phyloP scores from a whole-genome alignment of 2,888 invertebrate genomes.

The Dynastes maya region DNA sequence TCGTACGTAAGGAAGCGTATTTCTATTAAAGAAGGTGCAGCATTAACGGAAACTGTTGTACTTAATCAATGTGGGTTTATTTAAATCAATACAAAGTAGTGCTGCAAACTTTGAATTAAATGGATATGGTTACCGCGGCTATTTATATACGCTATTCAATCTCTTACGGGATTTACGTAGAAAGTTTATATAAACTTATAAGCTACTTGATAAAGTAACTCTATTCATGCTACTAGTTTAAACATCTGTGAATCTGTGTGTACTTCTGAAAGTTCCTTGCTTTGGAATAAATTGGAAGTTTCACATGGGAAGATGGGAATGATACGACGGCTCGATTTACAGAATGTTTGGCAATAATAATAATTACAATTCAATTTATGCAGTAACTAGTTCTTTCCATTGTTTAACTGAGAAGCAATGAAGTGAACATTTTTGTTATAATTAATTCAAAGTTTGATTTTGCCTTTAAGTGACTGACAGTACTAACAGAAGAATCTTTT shows the following conservation, averaged over 20 bases:
- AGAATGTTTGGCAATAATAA: slow-evolving; percentile 1
- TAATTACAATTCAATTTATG: not conserved
- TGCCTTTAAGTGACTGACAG: no score
- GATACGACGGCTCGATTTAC: not conserved
- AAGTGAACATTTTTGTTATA: no score
- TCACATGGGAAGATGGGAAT: not conserved
- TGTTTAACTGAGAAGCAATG: no score
- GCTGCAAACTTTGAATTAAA: slow-evolving; percentile 41
- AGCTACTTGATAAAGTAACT: slow-evolving; percentile 41
- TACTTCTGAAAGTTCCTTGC: slow-evolving; percentile 28
- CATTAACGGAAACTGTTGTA: slow-evolving; percentile 35
- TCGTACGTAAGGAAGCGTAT: slow-evolving; percentile 10
- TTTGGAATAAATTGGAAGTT: slow-evolving; percentile 12
- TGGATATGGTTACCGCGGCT: slow-evolving; percentile 38
- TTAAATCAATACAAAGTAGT: slow-evolving; percentile 47
- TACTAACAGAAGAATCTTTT: no score
- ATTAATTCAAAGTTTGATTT: no score
- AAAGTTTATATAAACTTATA: slow-evolving; percentile 45
- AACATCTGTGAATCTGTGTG: slow-evolving; percentile 26
- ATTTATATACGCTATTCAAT: slow-evolving; percentile 40
- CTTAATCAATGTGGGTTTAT: slow-evolving; percentile 43
- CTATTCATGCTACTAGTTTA: slow-evolving; percentile 38
- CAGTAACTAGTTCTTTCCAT: no score
- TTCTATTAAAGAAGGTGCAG: slow-evolving; percentile 16
- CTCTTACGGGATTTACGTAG: slow-evolving; percentile 33